Base-by-base conservation (phyloP, 2,797 vertebrate genomes). In the Pseudochirops corinnae region DNA sequence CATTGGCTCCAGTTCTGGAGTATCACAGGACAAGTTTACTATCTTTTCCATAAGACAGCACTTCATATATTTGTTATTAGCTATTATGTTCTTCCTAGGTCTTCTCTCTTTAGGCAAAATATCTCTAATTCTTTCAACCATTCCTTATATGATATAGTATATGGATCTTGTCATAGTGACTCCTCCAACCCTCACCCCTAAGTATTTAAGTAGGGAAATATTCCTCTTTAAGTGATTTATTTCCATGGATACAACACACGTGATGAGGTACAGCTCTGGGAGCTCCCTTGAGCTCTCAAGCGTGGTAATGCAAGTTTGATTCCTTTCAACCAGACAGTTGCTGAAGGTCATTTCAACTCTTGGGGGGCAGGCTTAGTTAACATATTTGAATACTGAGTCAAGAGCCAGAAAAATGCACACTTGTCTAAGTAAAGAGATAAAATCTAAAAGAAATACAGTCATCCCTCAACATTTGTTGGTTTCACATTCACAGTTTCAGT, bases 1-100 rank as follows among this genome's bases (percentile, higher is more conserved):
- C 14, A 26, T 24, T 52, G 14, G 10, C 57, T 18, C 7, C 57
- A 33, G 12, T 90, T 57, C 33, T 91, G 11, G 33, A 82, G 3
- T 50, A 92, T 55, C 26, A 93, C 55, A 91, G 50, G 90, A 60
- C 29, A 82, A 90, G 13, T 50, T 94, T 50, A 11, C 39, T 18
- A 39, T 0, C 39, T 50, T 3, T 96, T 74, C 90, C 3, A 18
- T 53, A 46, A 93, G 52, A 24, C n/a, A 91, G 52, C 31, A 13
- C 28, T 92, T 93, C 57, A 97, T 31, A 57, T 67, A 90, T 62
- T 93, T 93, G 1, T 29, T 87, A 33, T n/a, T 56, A 91, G 46
- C 56, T 53, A 26, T 52, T 9, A 5, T 26, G 39, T 52, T 91
- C 93, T 16, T 95, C 90, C 18, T 94, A 87, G 74, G 9, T 50